phyloP scores from a whole-genome alignment of 2,113 vertebrate species.

The Emydura subglobosa region DNA sequence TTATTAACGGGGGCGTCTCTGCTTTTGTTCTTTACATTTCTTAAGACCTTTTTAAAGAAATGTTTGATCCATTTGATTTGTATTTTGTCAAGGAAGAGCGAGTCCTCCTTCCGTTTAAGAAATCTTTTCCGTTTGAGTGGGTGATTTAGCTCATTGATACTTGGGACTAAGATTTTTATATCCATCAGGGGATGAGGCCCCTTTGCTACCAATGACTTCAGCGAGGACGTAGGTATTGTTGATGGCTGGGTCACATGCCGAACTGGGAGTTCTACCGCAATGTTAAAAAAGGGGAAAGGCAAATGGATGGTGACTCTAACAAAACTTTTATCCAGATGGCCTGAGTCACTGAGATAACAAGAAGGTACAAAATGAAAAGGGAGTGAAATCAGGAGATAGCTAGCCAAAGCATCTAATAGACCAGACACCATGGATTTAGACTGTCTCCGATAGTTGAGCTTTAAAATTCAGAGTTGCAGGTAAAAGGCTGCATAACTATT shows the following conservation, averaged over 20 bases:
- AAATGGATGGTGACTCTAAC: accelerated
- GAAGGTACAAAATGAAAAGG: background rate
- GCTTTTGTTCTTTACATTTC: too few relatives aligned
- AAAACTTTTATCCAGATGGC: background rate
- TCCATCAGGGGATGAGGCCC: accelerated
- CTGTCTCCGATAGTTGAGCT: accelerated
- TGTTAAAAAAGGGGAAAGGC: accelerated
- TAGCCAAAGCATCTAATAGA: background rate
- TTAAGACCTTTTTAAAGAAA: too few relatives aligned
- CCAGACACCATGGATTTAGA: background rate
- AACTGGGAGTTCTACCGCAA: accelerated
- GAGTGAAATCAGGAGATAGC: background rate
- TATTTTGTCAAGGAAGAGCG: too few relatives aligned
- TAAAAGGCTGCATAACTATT: accelerated
- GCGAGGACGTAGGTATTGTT: accelerated
- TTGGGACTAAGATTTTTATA: background rate
- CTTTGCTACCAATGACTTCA: accelerated
- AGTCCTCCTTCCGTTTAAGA: too few relatives aligned
- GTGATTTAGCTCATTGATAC: background rate
- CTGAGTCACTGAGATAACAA: accelerated
- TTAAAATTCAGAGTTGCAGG: accelerated
- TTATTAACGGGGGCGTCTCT: too few relatives aligned
- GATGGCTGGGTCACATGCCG: accelerated
- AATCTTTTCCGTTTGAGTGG: background rate
- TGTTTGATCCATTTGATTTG: too few relatives aligned